Percentiles rank a stretch among this genome's conserved stretches.
Conservation (phyloP, 1,140 invertebrate species). For the Hetaerina americana region DNA sequence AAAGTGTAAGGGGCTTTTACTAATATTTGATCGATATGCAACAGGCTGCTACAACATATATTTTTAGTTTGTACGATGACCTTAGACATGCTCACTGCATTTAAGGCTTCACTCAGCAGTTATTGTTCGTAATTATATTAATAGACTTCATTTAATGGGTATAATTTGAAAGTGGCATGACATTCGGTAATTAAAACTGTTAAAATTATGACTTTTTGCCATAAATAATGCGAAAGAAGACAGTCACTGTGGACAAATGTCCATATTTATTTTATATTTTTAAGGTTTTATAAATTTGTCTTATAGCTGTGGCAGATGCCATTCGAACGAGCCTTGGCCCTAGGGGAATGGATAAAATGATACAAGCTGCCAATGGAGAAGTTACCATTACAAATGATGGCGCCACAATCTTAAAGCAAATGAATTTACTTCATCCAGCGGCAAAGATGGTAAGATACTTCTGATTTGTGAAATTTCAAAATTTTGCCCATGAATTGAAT, state of each 20-base stretch:
- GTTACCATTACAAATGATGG: slow-evolving; percentile 99
- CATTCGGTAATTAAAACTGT: slow-evolving; percentile 6
- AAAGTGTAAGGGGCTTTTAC: too few relatives aligned
- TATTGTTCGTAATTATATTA: not conserved
- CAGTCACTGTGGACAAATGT: slow-evolving; percentile 9
- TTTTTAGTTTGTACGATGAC: too few relatives aligned
- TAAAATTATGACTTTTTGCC: slow-evolving; percentile 10
- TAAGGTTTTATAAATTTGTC: slow-evolving; percentile 15
- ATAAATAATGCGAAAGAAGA: not conserved
- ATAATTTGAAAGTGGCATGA: not conserved
- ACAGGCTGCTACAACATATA: too few relatives aligned
- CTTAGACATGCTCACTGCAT: too few relatives aligned
- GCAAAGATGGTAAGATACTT: slow-evolving; percentile 86
- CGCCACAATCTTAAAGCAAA: slow-evolving; percentile 97
- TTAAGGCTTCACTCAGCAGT: not conserved
- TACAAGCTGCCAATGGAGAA: slow-evolving; percentile 92
- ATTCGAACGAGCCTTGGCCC: slow-evolving; percentile 97
- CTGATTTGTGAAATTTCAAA: not conserved
- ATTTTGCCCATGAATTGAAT: not conserved
- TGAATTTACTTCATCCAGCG: slow-evolving; percentile 97
- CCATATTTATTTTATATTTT: not conserved
- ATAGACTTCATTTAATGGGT: slow-evolving; percentile 1
- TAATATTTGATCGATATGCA: too few relatives aligned
- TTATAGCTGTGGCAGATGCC: slow-evolving; percentile 93
- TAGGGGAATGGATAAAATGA: slow-evolving; percentile 99